Percentiles rank a stretch among this genome's conserved stretches.
Evolutionary conservation across 2,888 invertebrate genomes (phyloP).

Genomic region (Crepidodera aurea): DNA sequence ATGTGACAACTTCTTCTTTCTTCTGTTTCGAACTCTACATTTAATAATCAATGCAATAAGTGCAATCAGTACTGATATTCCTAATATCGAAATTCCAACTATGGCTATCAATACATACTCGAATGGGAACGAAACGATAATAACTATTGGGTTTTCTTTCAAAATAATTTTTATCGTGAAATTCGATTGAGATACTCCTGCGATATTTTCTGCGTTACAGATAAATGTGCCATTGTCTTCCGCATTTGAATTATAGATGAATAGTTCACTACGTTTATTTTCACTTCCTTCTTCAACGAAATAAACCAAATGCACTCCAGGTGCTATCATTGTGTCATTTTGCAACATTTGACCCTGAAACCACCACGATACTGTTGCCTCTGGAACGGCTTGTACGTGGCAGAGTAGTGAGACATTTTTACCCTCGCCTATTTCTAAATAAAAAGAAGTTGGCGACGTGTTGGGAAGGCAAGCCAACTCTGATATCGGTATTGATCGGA

Average conservation of each 20-base stretch:
- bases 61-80: slow-evolving; percentile 71
- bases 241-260: slow-evolving; percentile 77
- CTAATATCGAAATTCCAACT: slow-evolving; percentile 69
- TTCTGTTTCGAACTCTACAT: slow-evolving; percentile 51
- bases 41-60: slow-evolving; percentile 70
- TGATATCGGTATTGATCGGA: slow-evolving; percentile 70
- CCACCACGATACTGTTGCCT: slow-evolving; percentile 83
- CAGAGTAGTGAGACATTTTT: slow-evolving; percentile 84
- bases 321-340: slow-evolving; percentile 75
- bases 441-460: slow-evolving; percentile 77
- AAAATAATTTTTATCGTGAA: slow-evolving; percentile 80
- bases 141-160: slow-evolving; percentile 75
- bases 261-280: slow-evolving; percentile 80
- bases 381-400: slow-evolving; percentile 81
- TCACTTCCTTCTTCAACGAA: slow-evolving; percentile 75
- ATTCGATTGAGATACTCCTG: slow-evolving; percentile 80
- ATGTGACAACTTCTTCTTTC: slow-evolving; percentile 64
- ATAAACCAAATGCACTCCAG: slow-evolving; percentile 74
- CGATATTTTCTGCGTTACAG: slow-evolving; percentile 85
- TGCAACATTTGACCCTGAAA: slow-evolving; percentile 82
- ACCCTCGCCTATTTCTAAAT: slow-evolving; percentile 80
- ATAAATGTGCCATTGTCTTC: slow-evolving; percentile 88
- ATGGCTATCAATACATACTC: slow-evolving; percentile 75
- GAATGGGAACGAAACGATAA: slow-evolving; percentile 69
- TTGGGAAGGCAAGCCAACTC: slow-evolving; percentile 86